These are phyloP conservation scores for Drosophila grimshawi DNA, from an alignment of 1,140 invertebrate genomes.

Conservation along the genomic window DNA sequence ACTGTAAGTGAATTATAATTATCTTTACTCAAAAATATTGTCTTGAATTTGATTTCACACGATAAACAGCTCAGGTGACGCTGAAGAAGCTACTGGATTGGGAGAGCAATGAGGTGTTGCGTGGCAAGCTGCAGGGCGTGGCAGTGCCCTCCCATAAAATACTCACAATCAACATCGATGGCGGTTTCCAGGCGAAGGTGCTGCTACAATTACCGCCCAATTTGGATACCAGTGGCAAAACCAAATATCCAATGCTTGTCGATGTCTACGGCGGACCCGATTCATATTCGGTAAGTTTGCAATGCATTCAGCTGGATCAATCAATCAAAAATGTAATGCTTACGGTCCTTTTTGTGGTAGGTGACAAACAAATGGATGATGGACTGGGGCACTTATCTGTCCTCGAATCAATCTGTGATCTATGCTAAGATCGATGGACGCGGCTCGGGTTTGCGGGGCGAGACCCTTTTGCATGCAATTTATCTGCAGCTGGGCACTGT, in stretches of 20 bases:
- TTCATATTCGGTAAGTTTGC: constrained; percentile 89
- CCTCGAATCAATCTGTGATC: constrained; percentile 93
- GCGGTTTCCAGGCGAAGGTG: constrained; percentile 78
- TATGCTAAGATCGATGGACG: constrained; percentile 95
- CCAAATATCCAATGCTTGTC: constrained; percentile 93
- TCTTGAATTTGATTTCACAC: no score
- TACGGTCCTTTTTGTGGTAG: constrained; percentile 15
- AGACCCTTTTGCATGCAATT: constrained; percentile 92
- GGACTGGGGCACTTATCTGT: constrained; percentile 93
- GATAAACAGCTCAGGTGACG: constrained; percentile 58
- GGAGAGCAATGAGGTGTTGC: constrained; percentile 70
- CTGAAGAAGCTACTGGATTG: constrained; percentile 71
- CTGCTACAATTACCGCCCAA: constrained; percentile 90
- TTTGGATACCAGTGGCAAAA: constrained; percentile 87
- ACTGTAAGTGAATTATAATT: constrained; percentile 47
- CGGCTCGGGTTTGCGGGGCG: constrained; percentile 93
- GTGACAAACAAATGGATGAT: constrained; percentile 88
- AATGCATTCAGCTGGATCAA: no score
- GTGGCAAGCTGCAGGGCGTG: constrained; percentile 52
- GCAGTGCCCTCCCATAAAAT: constrained; percentile 68
- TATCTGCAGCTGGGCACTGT: constrained; percentile 94
- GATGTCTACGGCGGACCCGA: constrained; percentile 97
- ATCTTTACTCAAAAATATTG: not conserved
- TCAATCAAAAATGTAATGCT: not conserved
- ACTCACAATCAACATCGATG: constrained; percentile 68